A percentile compares a stretch with the other conserved stretches of the same genome.
Conservation (phyloP, 2,797 vertebrate genomes). For the Antrozous pallidus region DNA sequence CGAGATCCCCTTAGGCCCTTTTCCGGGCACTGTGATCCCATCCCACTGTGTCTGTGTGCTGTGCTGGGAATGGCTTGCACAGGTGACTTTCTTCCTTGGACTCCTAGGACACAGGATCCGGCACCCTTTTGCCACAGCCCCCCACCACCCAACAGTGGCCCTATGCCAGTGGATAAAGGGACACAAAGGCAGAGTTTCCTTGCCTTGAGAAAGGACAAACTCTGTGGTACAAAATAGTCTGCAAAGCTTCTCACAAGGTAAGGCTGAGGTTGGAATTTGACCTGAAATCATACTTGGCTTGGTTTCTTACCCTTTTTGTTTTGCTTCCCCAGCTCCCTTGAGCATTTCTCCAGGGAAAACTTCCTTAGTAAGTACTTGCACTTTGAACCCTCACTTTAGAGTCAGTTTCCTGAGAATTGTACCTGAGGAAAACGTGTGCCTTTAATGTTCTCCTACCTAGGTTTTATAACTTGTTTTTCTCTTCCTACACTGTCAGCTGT, state of each 20-base stretch:
- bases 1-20: background rate
- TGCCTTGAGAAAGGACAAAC: background rate
- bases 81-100: background rate
- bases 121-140: accelerated
- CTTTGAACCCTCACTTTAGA: background rate
- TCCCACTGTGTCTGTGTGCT: background rate
- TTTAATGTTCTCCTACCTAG: background rate
- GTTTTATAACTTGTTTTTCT: background rate
- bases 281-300: background rate
- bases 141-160: background rate
- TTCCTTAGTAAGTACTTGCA: background rate
- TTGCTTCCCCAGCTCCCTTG: background rate
- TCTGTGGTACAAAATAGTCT: background rate
- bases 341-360: background rate
- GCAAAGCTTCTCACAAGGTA: background rate
- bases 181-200: background rate
- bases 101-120: background rate
- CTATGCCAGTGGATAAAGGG: background rate
- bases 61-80: background rate
- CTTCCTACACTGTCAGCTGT: background rate
- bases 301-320: background rate
- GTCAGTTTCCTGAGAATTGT: background rate
- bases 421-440: background rate
- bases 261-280: background rate
- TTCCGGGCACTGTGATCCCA: background rate